phyloP scores from a whole-genome alignment of 1,140 invertebrate genomes.

The Berghia stephanieae region DNA sequence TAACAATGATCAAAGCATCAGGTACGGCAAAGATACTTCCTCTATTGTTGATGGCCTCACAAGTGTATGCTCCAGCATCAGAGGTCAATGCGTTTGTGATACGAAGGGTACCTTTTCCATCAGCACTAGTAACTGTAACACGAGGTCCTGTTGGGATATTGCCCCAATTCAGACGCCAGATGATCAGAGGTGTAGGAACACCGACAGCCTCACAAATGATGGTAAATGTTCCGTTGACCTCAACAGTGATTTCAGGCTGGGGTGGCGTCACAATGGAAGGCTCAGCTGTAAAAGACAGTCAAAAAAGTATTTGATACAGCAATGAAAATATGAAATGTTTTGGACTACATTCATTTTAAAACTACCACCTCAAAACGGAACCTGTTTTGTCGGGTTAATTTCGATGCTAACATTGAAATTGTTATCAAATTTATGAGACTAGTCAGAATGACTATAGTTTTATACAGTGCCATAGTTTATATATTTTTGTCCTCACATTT shows the following conservation, averaged over 20 bases:
- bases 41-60: constrained; percentile 90
- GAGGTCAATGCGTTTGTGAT: constrained; percentile 77
- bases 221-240: constrained; percentile 77
- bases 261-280: constrained; percentile 77
- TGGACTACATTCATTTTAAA: neutral
- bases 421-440: too few species aligned
- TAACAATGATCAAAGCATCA: constrained; percentile 88
- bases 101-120: constrained; percentile 83
- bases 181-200: constrained; percentile 87
- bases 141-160: constrained; percentile 85
- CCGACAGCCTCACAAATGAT: constrained; percentile 89
- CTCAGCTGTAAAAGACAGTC: constrained; percentile 58
- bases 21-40: constrained; percentile 88
- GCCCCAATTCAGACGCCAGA: constrained; percentile 97
- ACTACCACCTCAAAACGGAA: too few species aligned
- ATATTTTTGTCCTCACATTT: too few species aligned
- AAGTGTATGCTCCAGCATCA: constrained; percentile 96
- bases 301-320: neutral
- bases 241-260: constrained; percentile 73
- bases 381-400: neutral
- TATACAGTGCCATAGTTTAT: too few species aligned
- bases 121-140: constrained; percentile 77
- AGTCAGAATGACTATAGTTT: too few species aligned
- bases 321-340: too few species aligned
- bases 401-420: neutral